phyloP scores from a whole-genome alignment of 2,888 invertebrate genomes.

The Eubasilissa splendida region DNA sequence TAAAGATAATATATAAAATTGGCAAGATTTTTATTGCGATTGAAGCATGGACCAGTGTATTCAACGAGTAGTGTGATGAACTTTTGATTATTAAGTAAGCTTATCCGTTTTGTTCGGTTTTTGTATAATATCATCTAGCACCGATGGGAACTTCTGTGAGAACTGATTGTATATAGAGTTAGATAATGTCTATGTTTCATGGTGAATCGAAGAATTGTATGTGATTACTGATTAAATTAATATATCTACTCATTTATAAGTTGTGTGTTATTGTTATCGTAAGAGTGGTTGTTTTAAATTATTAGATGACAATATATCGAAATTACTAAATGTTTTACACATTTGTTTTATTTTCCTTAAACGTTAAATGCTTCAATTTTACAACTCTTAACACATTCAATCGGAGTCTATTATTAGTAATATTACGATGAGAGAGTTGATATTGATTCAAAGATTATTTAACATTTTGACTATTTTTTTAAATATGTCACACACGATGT shows the following conservation, averaged over 20 bases:
- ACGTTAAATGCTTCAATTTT: no score
- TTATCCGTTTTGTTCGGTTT: neutral
- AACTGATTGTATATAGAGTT: constrained; percentile 38
- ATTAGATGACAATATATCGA: constrained; percentile 58
- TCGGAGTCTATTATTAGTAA: no score
- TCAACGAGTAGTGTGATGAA: neutral
- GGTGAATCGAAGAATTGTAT: constrained; percentile 11
- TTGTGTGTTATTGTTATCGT: constrained; percentile 56
- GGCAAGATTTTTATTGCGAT: no score
- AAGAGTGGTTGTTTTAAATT: constrained; percentile 58
- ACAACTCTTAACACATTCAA: no score
- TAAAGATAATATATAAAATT: no score
- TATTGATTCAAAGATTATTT: no score
- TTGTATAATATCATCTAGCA: neutral
- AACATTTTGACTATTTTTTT: no score
- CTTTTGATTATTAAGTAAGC: no score
- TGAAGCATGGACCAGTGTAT: constrained; percentile 10
- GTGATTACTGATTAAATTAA: constrained; percentile 29
- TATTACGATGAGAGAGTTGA: no score
- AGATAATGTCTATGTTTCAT: constrained; percentile 4
- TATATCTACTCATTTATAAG: constrained; percentile 37
- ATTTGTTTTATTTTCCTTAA: constrained; percentile 28
- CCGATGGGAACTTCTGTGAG: constrained; percentile 5
- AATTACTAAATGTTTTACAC: constrained; percentile 52
- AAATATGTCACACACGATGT: no score